Conservation (phyloP, 2,888 invertebrate genomes). For the Tricholauxania praeusta region DNA sequence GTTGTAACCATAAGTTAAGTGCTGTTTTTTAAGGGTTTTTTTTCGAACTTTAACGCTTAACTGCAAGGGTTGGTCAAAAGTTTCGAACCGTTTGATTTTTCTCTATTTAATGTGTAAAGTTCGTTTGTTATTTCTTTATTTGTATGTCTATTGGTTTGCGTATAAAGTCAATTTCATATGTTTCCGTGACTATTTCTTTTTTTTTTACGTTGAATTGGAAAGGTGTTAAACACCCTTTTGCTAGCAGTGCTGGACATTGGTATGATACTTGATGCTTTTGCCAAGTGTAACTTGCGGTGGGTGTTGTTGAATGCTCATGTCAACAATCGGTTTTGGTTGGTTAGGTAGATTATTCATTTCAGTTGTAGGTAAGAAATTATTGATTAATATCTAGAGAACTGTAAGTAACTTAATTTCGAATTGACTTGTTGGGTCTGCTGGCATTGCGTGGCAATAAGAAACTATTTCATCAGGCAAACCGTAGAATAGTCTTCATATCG, state of each 20-base stretch:
- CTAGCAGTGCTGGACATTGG: slow-evolving; percentile 32
- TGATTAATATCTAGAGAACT: no score
- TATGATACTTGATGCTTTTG: background rate
- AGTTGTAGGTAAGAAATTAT: no score
- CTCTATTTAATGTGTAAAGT: background rate
- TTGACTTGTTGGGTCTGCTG: no score
- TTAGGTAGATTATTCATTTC: background rate
- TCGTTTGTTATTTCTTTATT: background rate
- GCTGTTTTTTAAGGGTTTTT: background rate
- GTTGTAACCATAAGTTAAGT: background rate
- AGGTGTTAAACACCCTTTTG: slow-evolving; percentile 51
- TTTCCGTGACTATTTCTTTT: background rate
- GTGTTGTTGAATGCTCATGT: slow-evolving; percentile 11
- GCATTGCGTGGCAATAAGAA: no score
- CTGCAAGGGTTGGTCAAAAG: slow-evolving; percentile 15
- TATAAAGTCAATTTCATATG: background rate
- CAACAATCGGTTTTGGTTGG: slow-evolving; percentile 8
- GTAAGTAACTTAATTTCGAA: no score
- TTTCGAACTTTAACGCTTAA: background rate
- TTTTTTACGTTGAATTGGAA: background rate
- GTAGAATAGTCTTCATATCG: no score
- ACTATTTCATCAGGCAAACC: no score
- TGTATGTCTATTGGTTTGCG: background rate
- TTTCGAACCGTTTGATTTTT: slow-evolving; percentile 1
- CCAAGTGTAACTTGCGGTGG: background rate